Percentiles rank a stretch among this genome's conserved stretches.
These are phyloP conservation scores for Hydropotes inermis DNA, from an alignment of 2,113 vertebrate species.

Conservation along the genomic window DNA sequence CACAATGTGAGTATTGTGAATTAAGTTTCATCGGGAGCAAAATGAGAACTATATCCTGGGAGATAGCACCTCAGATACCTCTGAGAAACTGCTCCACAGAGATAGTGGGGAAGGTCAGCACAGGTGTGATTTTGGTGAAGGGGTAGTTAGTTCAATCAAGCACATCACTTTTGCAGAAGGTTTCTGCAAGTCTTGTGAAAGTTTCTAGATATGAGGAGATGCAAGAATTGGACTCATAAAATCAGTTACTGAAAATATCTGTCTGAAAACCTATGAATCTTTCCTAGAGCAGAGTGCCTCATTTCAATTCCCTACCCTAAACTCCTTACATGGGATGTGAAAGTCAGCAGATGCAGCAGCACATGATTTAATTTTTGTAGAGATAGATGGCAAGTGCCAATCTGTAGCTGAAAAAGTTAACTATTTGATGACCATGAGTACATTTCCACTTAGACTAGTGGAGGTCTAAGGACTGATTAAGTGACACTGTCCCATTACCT, in stretches of 20 bases:
- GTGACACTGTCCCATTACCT: neutral
- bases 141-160: neutral
- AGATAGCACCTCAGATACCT: neutral
- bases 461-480: neutral
- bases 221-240: neutral
- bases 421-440: neutral
- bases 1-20: neutral
- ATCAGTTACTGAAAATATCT: neutral
- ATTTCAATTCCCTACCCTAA: neutral
- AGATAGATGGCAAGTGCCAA: neutral
- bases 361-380: neutral
- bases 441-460: neutral
- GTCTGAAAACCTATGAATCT: neutral
- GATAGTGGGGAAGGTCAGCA: neutral
- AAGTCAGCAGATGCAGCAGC: neutral
- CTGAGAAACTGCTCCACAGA: neutral
- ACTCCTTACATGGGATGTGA: neutral
- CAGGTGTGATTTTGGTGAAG: neutral
- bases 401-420: neutral
- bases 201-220: neutral
- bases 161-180: neutral
- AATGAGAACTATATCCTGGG: neutral
- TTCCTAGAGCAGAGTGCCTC: neutral
- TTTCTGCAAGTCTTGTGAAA: neutral
- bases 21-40: neutral